Conservation (phyloP, 2,797 vertebrate genomes). For the Spondyliosoma cantharus region DNA sequence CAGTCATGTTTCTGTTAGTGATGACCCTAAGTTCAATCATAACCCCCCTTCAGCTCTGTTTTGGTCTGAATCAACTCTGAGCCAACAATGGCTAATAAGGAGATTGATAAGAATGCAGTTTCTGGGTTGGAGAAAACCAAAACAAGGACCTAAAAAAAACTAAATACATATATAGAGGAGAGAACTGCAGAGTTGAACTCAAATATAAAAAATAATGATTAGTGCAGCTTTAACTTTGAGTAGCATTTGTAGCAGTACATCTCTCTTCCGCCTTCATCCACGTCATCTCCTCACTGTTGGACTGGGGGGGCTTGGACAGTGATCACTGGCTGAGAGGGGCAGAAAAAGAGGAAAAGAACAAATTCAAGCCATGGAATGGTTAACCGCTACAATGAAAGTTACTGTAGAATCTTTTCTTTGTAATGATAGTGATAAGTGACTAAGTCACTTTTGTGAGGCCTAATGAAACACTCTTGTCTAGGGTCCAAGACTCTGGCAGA, state of each 20-base stretch:
- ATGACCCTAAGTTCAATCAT: background rate
- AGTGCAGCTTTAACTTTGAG: background rate
- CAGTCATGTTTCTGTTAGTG: background rate
- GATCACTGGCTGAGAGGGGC: constrained; percentile 79
- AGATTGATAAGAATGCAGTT: background rate
- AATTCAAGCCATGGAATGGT: background rate
- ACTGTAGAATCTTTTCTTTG: background rate
- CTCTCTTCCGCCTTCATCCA: background rate
- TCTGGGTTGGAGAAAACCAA: background rate
- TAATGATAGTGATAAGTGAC: no score
- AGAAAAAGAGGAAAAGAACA: constrained; percentile 5
- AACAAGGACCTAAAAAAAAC: constrained; percentile 7
- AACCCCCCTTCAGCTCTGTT: background rate
- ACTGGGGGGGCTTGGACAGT: constrained; percentile 58
- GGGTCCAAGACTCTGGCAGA: no score
- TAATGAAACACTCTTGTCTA: background rate
- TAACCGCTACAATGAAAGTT: background rate
- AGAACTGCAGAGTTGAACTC: background rate
- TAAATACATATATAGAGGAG: background rate
- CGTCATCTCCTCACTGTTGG: constrained; percentile 44
- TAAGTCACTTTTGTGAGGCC: background rate
- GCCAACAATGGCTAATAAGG: background rate
- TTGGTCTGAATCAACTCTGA: background rate
- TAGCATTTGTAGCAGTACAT: background rate
- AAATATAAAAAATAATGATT: constrained; percentile 13